These are phyloP conservation scores for Thyatira batis DNA, from an alignment of 2,888 invertebrate species.

Conservation along the genomic window DNA sequence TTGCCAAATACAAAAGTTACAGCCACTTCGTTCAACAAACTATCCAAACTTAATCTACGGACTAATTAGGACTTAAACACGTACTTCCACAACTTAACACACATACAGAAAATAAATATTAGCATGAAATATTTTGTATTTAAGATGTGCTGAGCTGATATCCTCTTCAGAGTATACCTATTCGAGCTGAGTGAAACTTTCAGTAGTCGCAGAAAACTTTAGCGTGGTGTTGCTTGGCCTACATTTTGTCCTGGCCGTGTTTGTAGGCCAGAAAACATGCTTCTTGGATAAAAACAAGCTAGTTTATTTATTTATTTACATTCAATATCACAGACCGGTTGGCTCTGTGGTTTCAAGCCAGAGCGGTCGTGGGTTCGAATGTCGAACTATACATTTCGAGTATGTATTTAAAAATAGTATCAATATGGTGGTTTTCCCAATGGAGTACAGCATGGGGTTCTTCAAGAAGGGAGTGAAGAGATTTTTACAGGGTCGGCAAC, in stretches of 20 bases:
- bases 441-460: too few species aligned
- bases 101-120: not conserved
- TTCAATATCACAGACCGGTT: too few species aligned
- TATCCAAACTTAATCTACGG: not conserved
- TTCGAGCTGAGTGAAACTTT: conserved; percentile 37
- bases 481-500: too few species aligned
- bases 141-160: conserved; percentile 11
- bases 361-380: too few species aligned
- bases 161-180: conserved; percentile 12
- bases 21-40: not conserved
- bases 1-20: not conserved
- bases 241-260: conserved; percentile 45
- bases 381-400: too few species aligned
- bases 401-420: too few species aligned
- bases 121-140: conserved; percentile 4
- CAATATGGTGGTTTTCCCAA: too few species aligned
- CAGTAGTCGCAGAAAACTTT: conserved; percentile 40
- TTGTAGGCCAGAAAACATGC: conserved; percentile 25
- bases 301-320: not conserved
- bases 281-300: not conserved
- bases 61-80: not conserved
- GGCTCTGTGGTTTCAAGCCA: too few species aligned
- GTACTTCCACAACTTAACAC: not conserved
- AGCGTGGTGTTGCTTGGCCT: conserved; percentile 45
- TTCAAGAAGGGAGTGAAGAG: too few species aligned